Percentiles rank a stretch among this genome's conserved stretches.
Conservation (phyloP, 2,888 invertebrate species). For the Pecten maximus region DNA sequence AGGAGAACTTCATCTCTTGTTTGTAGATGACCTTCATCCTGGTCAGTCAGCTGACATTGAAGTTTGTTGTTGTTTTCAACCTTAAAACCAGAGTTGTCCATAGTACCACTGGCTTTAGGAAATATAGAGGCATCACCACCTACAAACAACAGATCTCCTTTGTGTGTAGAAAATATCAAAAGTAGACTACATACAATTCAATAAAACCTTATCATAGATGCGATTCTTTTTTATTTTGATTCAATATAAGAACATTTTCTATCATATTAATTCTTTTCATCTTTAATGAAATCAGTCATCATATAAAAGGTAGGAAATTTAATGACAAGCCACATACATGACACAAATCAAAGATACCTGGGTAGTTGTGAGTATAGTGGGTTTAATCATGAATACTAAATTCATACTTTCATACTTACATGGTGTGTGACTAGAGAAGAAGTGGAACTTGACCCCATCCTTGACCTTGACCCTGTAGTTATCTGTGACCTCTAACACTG, state of each 20-base stretch:
- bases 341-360: no score
- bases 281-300: no score
- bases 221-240: no score
- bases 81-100: neutral
- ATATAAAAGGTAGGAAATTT: no score
- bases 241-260: no score
- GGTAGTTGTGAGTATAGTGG: no score
- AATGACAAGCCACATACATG: no score
- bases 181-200: no score
- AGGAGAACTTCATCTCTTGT: neutral
- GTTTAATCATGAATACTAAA: no score
- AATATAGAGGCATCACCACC: slow-evolving; percentile 95
- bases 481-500: slow-evolving; percentile 59
- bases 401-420: slow-evolving; percentile 86
- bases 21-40: neutral
- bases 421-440: slow-evolving; percentile 93
- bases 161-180: neutral
- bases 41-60: neutral
- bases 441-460: slow-evolving; percentile 88
- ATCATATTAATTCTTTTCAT: no score
- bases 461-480: slow-evolving; percentile 82
- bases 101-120: slow-evolving; percentile 83
- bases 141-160: slow-evolving; percentile 52
- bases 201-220: no score
- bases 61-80: neutral